These are phyloP conservation scores for Strigamia maritima DNA, from an alignment of 2,888 invertebrate genomes.

Conservation along the genomic window DNA sequence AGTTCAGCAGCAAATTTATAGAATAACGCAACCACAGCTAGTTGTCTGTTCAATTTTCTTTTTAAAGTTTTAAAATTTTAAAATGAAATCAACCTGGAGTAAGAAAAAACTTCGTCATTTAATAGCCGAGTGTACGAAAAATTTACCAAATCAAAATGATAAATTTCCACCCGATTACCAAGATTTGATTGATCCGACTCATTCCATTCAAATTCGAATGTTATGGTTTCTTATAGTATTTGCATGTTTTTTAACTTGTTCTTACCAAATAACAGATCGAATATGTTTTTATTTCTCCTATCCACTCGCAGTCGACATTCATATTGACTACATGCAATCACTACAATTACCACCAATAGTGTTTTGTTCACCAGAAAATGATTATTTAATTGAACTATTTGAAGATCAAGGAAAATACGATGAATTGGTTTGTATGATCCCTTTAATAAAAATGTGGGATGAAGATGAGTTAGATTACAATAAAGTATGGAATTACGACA, in stretches of 20 bases:
- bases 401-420: not conserved
- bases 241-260: not conserved
- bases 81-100: not conserved
- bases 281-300: not conserved
- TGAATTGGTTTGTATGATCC: not conserved
- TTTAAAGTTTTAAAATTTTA: not conserved
- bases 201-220: not conserved
- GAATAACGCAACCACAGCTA: no score
- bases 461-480: not conserved
- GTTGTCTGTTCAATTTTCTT: no score
- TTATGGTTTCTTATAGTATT: not conserved
- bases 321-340: not conserved
- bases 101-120: not conserved
- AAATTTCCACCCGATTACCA: not conserved
- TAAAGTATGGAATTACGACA: not conserved
- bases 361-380: not conserved
- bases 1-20: no score
- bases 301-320: not conserved
- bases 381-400: not conserved
- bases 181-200: not conserved
- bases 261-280: not conserved
- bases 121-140: not conserved
- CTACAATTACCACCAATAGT: not conserved
- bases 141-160: not conserved
- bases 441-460: not conserved